Percentiles rank a stretch among this genome's conserved stretches.
phyloP scores from a whole-genome alignment of 2,113 vertebrate species.

The Cephalopterus ornatus region DNA sequence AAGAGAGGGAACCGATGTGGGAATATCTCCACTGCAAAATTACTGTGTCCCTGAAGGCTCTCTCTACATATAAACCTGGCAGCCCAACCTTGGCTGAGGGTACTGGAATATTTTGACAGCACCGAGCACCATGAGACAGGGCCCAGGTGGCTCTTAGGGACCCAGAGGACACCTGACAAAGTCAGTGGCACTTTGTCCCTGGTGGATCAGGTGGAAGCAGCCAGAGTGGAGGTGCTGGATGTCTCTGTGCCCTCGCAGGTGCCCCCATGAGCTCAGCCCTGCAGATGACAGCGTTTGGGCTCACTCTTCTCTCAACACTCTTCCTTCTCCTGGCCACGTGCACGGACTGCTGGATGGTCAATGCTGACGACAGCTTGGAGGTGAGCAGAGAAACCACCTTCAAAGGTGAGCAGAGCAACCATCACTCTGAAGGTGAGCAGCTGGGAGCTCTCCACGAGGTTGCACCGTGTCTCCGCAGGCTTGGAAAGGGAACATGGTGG shows the following conservation, averaged over 20 bases:
- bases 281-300: constrained; percentile 40
- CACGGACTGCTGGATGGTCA: constrained; percentile 80
- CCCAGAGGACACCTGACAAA: neutral
- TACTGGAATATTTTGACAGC: neutral
- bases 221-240: neutral
- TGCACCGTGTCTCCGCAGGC: neutral
- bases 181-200: neutral
- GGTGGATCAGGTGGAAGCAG: neutral
- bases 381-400: constrained; percentile 35
- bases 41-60: too few relatives aligned
- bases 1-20: fast-evolving
- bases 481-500: neutral
- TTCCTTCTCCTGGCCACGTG: constrained; percentile 73
- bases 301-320: constrained; percentile 64
- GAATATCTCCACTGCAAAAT: neutral
- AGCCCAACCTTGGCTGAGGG: neutral
- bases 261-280: constrained; percentile 47
- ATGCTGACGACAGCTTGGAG: constrained; percentile 76
- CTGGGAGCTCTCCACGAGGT: neutral
- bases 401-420: neutral
- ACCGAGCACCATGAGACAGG: neutral
- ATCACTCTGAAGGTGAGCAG: neutral
- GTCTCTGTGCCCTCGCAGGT: neutral
- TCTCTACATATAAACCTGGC: neutral
- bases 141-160: neutral